Conservation (phyloP, 2,797 vertebrate species). For the Varecia variegata region DNA sequence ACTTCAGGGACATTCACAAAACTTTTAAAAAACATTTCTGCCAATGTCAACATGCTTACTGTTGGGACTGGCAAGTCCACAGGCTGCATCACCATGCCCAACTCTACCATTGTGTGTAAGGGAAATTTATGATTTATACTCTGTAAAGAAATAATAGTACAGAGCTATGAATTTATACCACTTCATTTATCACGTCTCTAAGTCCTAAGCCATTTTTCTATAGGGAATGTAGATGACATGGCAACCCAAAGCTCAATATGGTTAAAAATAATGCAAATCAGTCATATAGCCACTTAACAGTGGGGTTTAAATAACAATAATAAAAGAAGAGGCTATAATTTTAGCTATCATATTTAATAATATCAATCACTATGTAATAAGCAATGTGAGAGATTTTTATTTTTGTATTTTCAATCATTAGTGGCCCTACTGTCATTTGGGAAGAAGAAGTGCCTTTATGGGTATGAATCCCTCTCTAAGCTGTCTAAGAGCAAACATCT, state of each 20-base stretch:
- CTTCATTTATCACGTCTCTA: background rate
- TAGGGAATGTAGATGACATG: background rate
- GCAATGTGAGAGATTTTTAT: background rate
- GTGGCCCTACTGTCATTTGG: background rate
- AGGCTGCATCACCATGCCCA: background rate
- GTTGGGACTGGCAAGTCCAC: background rate
- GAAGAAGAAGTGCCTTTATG: background rate
- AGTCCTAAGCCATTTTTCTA: background rate
- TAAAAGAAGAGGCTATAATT: background rate
- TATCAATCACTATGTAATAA: background rate
- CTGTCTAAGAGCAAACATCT: background rate
- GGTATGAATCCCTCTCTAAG: background rate
- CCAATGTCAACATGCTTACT: background rate
- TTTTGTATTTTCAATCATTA: background rate
- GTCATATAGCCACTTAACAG: background rate
- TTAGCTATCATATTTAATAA: background rate
- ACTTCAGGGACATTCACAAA: background rate
- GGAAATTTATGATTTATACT: conserved; percentile 1
- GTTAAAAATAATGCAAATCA: background rate
- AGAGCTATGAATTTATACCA: background rate
- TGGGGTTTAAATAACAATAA: background rate
- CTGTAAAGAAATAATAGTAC: background rate
- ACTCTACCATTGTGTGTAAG: background rate
- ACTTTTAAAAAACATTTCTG: background rate
- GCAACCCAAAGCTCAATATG: background rate